Percentiles rank a stretch among this genome's conserved stretches.
These are phyloP conservation scores for Acanthopagrus latus DNA, from an alignment of 2,797 vertebrate genomes.

Conservation along the genomic window DNA sequence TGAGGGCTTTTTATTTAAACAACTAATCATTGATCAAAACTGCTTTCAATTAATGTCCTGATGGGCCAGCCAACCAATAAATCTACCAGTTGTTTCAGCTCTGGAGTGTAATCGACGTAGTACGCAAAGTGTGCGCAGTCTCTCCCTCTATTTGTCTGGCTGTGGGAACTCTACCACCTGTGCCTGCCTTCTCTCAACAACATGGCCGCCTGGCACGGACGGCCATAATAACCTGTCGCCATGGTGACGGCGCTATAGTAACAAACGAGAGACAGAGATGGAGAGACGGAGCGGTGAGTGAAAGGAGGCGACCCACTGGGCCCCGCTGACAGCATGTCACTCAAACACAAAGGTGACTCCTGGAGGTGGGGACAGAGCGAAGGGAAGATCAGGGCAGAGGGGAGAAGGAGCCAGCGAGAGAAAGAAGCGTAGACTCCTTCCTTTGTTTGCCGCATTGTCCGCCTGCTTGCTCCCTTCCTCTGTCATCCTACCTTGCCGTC, in stretches of 20 bases:
- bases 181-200: conserved; percentile 69
- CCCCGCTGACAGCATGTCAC: conserved; percentile 66
- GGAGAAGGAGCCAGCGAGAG: conserved; percentile 29
- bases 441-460: conserved; percentile 80
- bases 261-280: conserved; percentile 37
- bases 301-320: conserved; percentile 75
- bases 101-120: background rate
- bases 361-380: conserved; percentile 65
- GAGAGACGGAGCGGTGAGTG: conserved; percentile 32
- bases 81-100: background rate
- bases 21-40: background rate
- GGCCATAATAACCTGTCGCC: conserved; percentile 71
- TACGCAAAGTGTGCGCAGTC: background rate
- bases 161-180: conserved; percentile 76
- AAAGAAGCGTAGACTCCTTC: conserved; percentile 54
- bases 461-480: conserved; percentile 64
- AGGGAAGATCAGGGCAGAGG: conserved; percentile 54
- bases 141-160: conserved; percentile 17
- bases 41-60: background rate
- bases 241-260: conserved; percentile 68
- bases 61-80: background rate
- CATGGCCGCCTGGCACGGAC: conserved; percentile 75
- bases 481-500: conserved; percentile 72
- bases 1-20: background rate
- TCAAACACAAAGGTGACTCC: conserved; percentile 82